Percentiles rank a stretch among this genome's conserved stretches.
phyloP scores from a whole-genome alignment of 2,113 vertebrate species.

The Phodopus roborovskii region DNA sequence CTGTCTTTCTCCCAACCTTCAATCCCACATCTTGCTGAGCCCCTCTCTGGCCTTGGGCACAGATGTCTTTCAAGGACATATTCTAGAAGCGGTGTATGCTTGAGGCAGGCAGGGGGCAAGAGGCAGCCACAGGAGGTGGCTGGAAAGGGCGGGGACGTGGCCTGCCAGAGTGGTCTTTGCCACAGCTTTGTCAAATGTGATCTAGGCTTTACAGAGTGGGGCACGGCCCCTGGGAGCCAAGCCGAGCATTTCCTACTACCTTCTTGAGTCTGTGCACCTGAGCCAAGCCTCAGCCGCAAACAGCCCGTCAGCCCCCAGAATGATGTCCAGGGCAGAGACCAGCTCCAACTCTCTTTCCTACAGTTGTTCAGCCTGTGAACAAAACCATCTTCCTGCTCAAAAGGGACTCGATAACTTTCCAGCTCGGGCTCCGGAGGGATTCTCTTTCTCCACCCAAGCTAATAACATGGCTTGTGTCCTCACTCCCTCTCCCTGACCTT shows the following conservation, averaged over 20 bases:
- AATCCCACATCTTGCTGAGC: rapidly evolving
- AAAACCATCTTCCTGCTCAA: constrained; percentile 79
- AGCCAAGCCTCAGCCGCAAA: constrained; percentile 68
- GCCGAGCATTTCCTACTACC: rapidly evolving
- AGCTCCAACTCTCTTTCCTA: constrained; percentile 43
- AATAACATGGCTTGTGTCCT: constrained; percentile 78
- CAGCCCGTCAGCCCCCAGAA: neutral
- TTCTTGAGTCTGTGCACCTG: neutral
- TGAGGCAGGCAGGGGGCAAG: neutral
- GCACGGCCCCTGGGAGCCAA: no score
- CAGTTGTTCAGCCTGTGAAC: constrained; percentile 64
- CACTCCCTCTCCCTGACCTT: neutral
- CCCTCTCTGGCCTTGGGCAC: neutral
- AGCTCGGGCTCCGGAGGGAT: constrained; percentile 75
- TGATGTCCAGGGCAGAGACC: neutral
- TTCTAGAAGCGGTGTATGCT: neutral
- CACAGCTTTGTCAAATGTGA: neutral
- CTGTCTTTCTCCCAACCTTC: neutral
- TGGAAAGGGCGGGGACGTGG: neutral
- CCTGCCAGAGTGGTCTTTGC: neutral
- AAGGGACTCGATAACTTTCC: constrained; percentile 75
- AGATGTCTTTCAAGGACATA: rapidly evolving
- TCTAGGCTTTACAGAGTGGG: neutral
- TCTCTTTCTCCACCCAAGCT: constrained; percentile 76
- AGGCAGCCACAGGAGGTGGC: rapidly evolving